Evolutionary conservation across 2,113 vertebrate genomes (phyloP), one percentile per base, ranked within the genome.

Genomic region (Muntiacus reevesi): DNA sequence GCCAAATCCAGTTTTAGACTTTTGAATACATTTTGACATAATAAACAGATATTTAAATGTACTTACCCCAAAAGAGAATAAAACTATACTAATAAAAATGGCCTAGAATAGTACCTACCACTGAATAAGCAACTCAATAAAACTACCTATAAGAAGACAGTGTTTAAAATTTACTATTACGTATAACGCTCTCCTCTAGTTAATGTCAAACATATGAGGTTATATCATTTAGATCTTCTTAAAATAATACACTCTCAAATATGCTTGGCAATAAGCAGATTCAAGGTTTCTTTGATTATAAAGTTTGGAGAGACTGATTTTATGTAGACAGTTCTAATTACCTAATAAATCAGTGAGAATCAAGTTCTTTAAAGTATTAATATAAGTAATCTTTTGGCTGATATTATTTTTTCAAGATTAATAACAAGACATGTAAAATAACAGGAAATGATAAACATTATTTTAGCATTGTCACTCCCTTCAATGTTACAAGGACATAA

Each of bases 351-450:
- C 43, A 91, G 74, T 76, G 52, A 83, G 23, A 95, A 92, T 7
- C 52, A 57, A 33, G 45, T 25, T 86, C 85, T 79, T 57, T 5
- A 59, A 95, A 86, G 27, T 6, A 83, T 33, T 40, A 91, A 81
- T 67, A 57, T 36, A 92, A 89, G 28, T 21, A 95, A 94, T 71
- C 36, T 76, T 90, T 91, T 23, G 83, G n/a, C 55, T 95, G 64
- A 40, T 78, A 90, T 15, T 93, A 67, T 62, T 85, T 96, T 95
- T 92, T 92, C 54, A 88, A 57, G 27, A 96, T 83, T 96, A 97
- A 71, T 82, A 87, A 83, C 6, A 96, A 97, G 88, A 89, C 59
- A 93, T 33, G 25, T 60, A 71, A 90, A 98, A 83, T 12, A 93
- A 57, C 0, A 94, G 47, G 17, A 94, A 94, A 79, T 54, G 81